Evolutionary conservation across 2,888 invertebrate species (phyloP), one percentile per base, ranked within the genome.

Genomic region (Melieria picta): DNA sequence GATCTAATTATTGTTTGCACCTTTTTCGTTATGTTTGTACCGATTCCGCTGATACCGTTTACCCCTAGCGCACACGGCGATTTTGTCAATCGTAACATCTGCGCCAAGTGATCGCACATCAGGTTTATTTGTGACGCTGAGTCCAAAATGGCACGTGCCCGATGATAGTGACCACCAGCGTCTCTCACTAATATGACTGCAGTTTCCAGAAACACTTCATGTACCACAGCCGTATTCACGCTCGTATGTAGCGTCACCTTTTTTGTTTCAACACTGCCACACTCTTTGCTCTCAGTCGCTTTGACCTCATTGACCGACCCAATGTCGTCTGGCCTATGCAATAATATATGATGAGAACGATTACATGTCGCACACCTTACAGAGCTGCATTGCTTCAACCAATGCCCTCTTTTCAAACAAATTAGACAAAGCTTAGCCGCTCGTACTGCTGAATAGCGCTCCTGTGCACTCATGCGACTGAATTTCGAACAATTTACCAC

Each of bases 41-140:
- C 30, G 30, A 30, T 30, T 30, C 30, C 30, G 30, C 30, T 30
- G 30, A 30, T 30, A 30, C 30, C 3, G 30, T 30, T 6, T 6
- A 6, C 55, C 55, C 4, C 6, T 55, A 55, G 55, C 10, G 13
- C 13, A 55, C 55, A 55, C 11, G 30, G 30, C 30, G 30, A 30
- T 30, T 30, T 30, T 30, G 30, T 30, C 30, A 30, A 30, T 30
- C 30, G 30, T 45, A 71, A 48, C 13, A 42, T 71, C 9, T 72
- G 67, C 43, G 66, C 65, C 10, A 72, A 50, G 60, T 70, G 42
- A n/a, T 64, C n/a, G n/a, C n/a, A n/a, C n/a, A n/a, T n/a, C 69
- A 74, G 13, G 11, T 73, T 73, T 0, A 74, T 61, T 61, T 74
- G 71, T 5, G 73, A 72, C 6, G 63, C 70, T 10, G 74, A 75